Evolutionary conservation across 2,888 invertebrate genomes (phyloP).

Genomic region (Andrena hattorfiana): DNA sequence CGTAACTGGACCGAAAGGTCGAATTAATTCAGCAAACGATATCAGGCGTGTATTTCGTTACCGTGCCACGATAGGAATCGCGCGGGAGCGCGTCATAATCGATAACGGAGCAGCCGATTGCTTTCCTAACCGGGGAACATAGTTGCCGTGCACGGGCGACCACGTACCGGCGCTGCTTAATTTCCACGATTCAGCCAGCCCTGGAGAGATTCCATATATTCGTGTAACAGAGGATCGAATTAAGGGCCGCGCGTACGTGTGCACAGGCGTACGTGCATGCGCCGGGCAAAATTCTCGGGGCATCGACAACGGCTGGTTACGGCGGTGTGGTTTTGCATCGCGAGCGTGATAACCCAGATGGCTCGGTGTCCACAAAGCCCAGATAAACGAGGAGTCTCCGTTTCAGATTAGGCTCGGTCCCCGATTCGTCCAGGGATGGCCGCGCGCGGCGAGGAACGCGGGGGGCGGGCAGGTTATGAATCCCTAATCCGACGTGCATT

Average conservation of each 20-base stretch:
- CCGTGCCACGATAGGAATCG: constrained; percentile 12
- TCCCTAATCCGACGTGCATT: constrained; percentile 74
- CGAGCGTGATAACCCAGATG: constrained; percentile 42
- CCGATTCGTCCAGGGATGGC: constrained; percentile 32
- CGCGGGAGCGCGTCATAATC: constrained; percentile 27
- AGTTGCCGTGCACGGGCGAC: neutral
- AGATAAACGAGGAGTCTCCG: constrained; percentile 56
- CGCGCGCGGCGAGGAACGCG: neutral
- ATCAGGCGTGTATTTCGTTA: constrained; percentile 5
- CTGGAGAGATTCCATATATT: constrained; percentile 33
- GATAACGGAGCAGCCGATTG: constrained; percentile 34
- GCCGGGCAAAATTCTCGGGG: neutral
- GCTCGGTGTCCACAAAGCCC: constrained; percentile 48
- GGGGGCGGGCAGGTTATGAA: constrained; percentile 68
- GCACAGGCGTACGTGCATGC: neutral
- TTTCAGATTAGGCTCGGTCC: constrained; percentile 51
- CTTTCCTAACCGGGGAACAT: constrained; percentile 23
- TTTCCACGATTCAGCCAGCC: constrained; percentile 10
- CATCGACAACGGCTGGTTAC: neutral
- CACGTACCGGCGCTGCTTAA: constrained; percentile 11
- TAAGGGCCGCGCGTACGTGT: neutral
- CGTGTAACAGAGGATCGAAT: constrained; percentile 28
- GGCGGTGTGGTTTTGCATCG: neutral
- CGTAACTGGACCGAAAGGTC: constrained; percentile 31
- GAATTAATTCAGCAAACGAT: constrained; percentile 36